Percentiles rank a stretch among this genome's conserved stretches.
These are phyloP conservation scores for Carettochelys insculpta DNA, from an alignment of 2,113 vertebrate species.

Conservation along the genomic window DNA sequence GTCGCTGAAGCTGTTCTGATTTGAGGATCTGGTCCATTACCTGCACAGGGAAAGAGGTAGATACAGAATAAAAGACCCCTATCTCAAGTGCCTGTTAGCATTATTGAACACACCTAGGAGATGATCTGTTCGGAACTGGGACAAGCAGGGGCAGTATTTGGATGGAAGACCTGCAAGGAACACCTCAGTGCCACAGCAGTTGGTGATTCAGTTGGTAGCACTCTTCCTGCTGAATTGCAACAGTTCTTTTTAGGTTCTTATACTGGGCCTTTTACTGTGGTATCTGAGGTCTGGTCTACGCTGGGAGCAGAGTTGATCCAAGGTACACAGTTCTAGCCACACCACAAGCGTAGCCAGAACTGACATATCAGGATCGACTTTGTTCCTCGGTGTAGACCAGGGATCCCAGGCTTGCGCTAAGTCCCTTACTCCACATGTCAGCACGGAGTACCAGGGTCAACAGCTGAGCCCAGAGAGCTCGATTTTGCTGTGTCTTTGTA, in stretches of 20 bases:
- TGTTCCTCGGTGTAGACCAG: too few species aligned
- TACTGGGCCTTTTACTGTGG: neutral
- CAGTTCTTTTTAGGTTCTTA: neutral
- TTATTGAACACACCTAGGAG: neutral
- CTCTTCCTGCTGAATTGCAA: neutral
- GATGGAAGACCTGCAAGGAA: neutral
- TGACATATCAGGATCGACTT: too few species aligned
- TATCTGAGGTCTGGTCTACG: too few species aligned
- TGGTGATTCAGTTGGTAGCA: neutral
- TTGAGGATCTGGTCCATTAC: neutral
- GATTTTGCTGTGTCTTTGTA: too few species aligned
- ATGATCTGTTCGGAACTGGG: neutral
- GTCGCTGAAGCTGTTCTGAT: neutral
- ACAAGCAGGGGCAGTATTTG: neutral
- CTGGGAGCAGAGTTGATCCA: too few species aligned
- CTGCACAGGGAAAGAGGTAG: neutral
- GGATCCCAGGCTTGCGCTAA: too few species aligned
- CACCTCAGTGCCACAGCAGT: neutral
- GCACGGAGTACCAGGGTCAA: too few species aligned
- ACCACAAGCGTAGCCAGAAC: too few species aligned
- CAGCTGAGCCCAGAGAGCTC: too few species aligned
- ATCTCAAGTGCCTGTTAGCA: too few species aligned
- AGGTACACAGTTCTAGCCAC: too few species aligned
- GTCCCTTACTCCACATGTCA: too few species aligned
- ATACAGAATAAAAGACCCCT: neutral